phyloP scores from a whole-genome alignment of 2,797 vertebrate species.

The Chelon labrosus region DNA sequence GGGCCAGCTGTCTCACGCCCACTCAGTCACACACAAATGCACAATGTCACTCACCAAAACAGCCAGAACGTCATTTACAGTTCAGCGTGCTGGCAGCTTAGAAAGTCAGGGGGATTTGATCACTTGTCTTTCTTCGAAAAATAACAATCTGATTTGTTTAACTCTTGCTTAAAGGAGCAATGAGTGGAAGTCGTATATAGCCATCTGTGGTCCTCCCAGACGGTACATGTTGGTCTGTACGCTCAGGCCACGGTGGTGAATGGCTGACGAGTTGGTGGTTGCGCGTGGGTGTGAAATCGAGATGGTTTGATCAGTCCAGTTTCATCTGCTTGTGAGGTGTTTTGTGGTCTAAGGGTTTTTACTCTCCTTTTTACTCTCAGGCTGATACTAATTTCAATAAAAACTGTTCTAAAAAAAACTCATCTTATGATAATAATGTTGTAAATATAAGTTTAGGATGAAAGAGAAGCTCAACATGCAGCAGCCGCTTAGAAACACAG shows the following conservation, averaged over 20 bases:
- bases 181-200: background rate
- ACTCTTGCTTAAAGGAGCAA: background rate
- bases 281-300: conserved; percentile 16
- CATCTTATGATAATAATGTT: no score
- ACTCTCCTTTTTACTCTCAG: background rate
- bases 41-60: conserved; percentile 44
- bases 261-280: conserved; percentile 37
- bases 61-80: conserved; percentile 38
- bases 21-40: conserved; percentile 52
- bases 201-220: background rate
- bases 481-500: no score
- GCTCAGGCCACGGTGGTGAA: conserved; percentile 9
- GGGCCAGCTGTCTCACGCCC: conserved; percentile 53
- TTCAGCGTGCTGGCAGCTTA: conserved; percentile 5
- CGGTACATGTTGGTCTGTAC: background rate
- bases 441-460: no score
- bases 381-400: no score
- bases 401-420: no score
- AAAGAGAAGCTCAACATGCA: no score
- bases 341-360: conserved; percentile 20
- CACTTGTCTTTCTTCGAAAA: conserved; percentile 33
- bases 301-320: conserved; percentile 8
- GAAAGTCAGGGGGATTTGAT: conserved; percentile 58
- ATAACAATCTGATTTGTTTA: background rate
- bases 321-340: conserved; percentile 14